Evolutionary conservation across 2,888 invertebrate species (phyloP), one percentile per base, ranked within the genome.

Genomic region (Ectemnius lituratus): DNA sequence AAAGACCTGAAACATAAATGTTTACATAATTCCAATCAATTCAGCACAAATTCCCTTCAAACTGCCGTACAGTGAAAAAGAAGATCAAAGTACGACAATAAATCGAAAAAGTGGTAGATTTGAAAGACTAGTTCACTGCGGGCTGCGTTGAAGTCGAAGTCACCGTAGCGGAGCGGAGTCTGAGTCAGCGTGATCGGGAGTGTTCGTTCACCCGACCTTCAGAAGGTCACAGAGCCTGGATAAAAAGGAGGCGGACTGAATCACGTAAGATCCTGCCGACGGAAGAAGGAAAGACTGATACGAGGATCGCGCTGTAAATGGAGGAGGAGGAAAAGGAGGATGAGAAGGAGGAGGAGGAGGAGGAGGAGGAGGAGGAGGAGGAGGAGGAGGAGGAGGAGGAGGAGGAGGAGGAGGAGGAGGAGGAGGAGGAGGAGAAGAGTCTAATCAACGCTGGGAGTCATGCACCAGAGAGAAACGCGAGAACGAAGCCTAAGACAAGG

Each of bases 181-280:
- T 37, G 37, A 37, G 37, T 37, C 37, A 37, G 37, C 37, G 11
- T 76, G 69, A 63, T 61, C 70, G 76, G 75, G 79, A 79, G 78
- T 89, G 90, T 90, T 89, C 90, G 87, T 90, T 90, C 89, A 90
- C 90, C 90, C 88, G 90, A 88, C 90, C 90, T 90, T 90, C 87
- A 88, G 90, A 90, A 90, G 90, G 90, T 89, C 90, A 90, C 87
- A 67, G 66, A 67, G 84, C 83, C 81, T 82, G 83, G 83, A 84
- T 79, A 85, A 85, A 87, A 87, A 88, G 76, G 74, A 58, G 61
- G 64, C 49, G 58, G 58, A 18, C 16, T 14, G 52, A 52, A 52
- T 16, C 52, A 16, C 52, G 52, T 16, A 16, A 62, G 75, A 80
- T 79, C 78, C 80, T 60, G 52, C 70, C 62, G 70, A 76, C 73